These are phyloP conservation scores for Casuarius casuarius DNA, from an alignment of 2,113 vertebrate genomes.

Conservation along the genomic window DNA sequence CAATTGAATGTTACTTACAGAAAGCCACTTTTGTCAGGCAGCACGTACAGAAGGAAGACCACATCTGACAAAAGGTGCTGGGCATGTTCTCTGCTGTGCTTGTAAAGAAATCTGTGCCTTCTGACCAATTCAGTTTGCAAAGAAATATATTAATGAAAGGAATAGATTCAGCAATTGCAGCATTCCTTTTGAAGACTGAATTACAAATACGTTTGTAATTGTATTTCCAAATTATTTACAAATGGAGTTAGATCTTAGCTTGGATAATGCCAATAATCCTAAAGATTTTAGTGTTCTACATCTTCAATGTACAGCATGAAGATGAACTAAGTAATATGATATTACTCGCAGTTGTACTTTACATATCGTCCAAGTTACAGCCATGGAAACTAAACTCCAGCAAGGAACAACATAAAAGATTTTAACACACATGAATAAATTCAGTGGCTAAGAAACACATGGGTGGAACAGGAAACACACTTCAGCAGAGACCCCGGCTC, in stretches of 20 bases:
- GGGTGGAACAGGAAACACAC: neutral
- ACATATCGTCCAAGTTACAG: neutral
- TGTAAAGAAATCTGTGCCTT: neutral
- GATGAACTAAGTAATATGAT: neutral
- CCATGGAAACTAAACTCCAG: neutral
- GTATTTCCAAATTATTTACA: neutral
- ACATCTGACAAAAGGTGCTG: neutral
- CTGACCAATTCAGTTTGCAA: neutral
- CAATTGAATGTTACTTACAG: neutral
- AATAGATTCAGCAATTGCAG: neutral
- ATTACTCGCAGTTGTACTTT: neutral
- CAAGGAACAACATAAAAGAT: neutral
- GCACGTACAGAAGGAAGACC: neutral
- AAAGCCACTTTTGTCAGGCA: neutral
- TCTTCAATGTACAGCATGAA: neutral
- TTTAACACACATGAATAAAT: neutral
- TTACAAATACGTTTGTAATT: neutral
- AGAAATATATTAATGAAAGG: neutral
- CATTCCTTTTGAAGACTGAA: neutral
- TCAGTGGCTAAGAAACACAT: neutral
- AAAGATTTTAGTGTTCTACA: neutral
- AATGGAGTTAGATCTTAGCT: neutral
- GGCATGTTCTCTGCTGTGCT: neutral
- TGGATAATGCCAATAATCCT: neutral
- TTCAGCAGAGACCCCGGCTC: neutral